phyloP scores from a whole-genome alignment of 92 coral and sea anemone genomes.

The Metridium senile region DNA sequence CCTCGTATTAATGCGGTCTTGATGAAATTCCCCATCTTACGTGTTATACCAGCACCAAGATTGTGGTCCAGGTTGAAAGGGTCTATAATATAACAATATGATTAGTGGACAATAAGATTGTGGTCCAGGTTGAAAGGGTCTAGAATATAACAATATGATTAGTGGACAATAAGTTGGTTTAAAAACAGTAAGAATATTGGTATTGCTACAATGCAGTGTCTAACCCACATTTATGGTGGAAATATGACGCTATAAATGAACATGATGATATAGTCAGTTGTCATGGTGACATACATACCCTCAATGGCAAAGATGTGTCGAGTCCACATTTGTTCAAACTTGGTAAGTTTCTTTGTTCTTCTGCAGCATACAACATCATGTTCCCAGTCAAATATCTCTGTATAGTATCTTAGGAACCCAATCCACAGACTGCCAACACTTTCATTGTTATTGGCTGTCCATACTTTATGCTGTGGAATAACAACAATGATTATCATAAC shows the following conservation, averaged over 20 bases:
- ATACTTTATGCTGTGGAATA: slow-evolving; percentile 27
- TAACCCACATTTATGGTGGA: too few relatives aligned
- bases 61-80: slow-evolving; percentile 94
- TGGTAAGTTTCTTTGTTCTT: slow-evolving; percentile 71
- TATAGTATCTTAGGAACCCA: slow-evolving; percentile 80
- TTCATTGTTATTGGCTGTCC: slow-evolving; percentile 55
- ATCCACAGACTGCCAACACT: slow-evolving; percentile 87
- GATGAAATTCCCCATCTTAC: slow-evolving; percentile 83
- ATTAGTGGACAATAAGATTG: not conserved
- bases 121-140: too few relatives aligned
- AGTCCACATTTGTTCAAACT: slow-evolving; percentile 97
- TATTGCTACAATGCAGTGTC: too few relatives aligned
- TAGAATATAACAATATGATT: too few relatives aligned
- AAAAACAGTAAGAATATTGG: too few relatives aligned
- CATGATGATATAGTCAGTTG: not conserved
- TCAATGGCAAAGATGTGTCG: slow-evolving; percentile 84
- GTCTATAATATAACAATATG: slow-evolving; percentile 45
- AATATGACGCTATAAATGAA: too few relatives aligned
- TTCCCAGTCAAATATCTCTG: slow-evolving; percentile 87
- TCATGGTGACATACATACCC: slow-evolving; percentile 50
- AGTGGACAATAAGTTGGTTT: too few relatives aligned
- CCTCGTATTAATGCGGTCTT: slow-evolving; percentile 68
- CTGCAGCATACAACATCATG: slow-evolving; percentile 91
- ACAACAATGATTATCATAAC: too few relatives aligned
- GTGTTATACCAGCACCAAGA: slow-evolving; percentile 89